These are phyloP conservation scores for Deroplatys truncata DNA, from an alignment of 2,888 invertebrate species.

Conservation along the genomic window DNA sequence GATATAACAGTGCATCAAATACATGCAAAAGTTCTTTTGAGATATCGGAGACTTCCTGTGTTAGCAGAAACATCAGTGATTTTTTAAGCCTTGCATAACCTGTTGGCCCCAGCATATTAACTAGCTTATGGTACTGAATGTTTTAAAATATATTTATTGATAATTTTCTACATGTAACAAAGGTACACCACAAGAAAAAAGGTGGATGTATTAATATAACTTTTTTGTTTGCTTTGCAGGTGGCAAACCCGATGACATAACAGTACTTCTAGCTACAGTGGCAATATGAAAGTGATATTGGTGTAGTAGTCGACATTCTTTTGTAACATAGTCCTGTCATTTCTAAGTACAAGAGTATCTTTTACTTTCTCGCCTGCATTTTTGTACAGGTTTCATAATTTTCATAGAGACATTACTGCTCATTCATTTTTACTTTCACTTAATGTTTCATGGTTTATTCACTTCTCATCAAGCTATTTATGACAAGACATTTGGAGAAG, in stretches of 20 bases:
- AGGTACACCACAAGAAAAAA: too few relatives aligned
- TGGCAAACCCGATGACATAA: constrained; percentile 98
- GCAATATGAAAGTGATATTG: constrained; percentile 47
- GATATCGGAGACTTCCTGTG: too few relatives aligned
- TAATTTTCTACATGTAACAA: too few relatives aligned
- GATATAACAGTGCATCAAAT: too few relatives aligned
- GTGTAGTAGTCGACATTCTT: constrained; percentile 25
- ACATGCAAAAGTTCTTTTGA: not conserved
- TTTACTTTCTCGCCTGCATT: not conserved
- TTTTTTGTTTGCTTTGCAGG: constrained; percentile 59
- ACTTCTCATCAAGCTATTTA: not conserved
- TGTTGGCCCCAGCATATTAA: too few relatives aligned
- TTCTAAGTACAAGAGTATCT: not conserved
- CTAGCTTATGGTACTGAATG: too few relatives aligned
- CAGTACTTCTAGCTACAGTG: constrained; percentile 92
- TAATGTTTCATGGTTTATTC: not conserved
- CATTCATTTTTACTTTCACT: not conserved
- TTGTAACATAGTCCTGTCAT: constrained; percentile 25
- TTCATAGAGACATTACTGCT: not conserved
- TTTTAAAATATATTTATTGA: too few relatives aligned
- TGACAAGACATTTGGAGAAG: not conserved
- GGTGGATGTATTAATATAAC: constrained; percentile 13
- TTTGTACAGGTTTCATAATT: not conserved
- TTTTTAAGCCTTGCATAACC: too few relatives aligned
- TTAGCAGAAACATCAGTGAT: too few relatives aligned